Percentiles rank a stretch among this genome's conserved stretches.
Evolutionary conservation across 2,888 invertebrate species (phyloP).

Genomic region (Drosophila mercatorum): DNA sequence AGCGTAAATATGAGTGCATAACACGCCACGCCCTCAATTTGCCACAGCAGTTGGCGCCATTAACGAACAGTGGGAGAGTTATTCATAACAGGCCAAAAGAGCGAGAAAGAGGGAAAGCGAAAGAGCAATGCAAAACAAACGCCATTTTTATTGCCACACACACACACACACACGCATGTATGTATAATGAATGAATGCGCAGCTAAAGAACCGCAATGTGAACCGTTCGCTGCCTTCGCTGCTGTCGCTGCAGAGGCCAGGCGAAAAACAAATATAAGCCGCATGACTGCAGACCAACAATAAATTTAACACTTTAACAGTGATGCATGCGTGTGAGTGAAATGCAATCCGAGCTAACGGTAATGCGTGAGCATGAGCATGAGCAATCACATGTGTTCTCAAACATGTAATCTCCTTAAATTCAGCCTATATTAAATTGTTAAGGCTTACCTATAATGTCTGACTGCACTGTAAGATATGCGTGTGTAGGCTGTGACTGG

Average conservation of each 20-base stretch:
- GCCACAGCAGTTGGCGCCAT: constrained; percentile 59
- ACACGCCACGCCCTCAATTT: constrained; percentile 48
- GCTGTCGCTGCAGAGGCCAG: constrained; percentile 45
- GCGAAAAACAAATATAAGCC: constrained; percentile 70
- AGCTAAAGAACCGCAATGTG: constrained; percentile 76
- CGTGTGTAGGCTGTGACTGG: neutral
- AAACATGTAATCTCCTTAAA: constrained; percentile 45
- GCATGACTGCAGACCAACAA: constrained; percentile 67
- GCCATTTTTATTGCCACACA: constrained; percentile 75
- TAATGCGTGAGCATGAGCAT: constrained; percentile 20
- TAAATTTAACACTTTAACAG: constrained; percentile 80
- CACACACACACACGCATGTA: neutral
- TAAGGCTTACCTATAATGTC: neutral
- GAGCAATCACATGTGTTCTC: constrained; percentile 24
- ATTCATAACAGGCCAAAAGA: constrained; percentile 74
- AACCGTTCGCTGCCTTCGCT: constrained; percentile 42
- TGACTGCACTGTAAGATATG: neutral
- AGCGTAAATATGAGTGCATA: constrained; percentile 25
- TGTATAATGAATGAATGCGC: constrained; percentile 72
- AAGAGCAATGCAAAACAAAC: constrained; percentile 78
- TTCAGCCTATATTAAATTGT: constrained; percentile 5
- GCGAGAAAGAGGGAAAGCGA: constrained; percentile 70
- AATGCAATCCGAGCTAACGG: constrained; percentile 41
- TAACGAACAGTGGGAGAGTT: constrained; percentile 60
- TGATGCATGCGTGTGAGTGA: constrained; percentile 12